Evolutionary conservation across 37 sponge, comb jelly and placozoan genomes (phyloP).

Genomic region (Spongia lamella): DNA sequence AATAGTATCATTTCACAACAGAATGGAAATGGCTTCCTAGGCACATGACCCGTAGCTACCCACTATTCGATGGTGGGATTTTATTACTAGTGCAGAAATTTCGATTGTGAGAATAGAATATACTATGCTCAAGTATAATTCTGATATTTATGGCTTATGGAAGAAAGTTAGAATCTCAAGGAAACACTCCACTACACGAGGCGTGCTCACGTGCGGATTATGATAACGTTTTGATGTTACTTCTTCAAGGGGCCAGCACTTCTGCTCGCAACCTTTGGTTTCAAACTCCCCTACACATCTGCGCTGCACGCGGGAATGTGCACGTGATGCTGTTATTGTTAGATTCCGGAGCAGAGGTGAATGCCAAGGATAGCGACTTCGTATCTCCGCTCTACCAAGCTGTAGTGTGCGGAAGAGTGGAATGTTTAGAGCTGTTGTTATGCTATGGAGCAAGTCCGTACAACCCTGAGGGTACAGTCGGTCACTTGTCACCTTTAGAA

Average conservation of each 20-base stretch:
- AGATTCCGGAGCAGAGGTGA: conserved; percentile 69
- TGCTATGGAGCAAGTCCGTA: conserved; percentile 62
- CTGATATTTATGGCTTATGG: too few relatives aligned
- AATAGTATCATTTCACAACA: too few relatives aligned
- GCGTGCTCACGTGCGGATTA: conserved; percentile 30
- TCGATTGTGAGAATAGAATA: too few relatives aligned
- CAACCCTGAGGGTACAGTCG: conserved; percentile 5
- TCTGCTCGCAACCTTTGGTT: conserved; percentile 37
- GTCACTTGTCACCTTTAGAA: conserved; percentile 35
- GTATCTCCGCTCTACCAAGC: conserved; percentile 77
- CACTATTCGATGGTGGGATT: too few relatives aligned
- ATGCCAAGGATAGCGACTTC: conserved; percentile 56
- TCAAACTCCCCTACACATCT: conserved; percentile 77
- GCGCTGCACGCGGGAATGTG: conserved; percentile 40
- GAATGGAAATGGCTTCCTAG: too few relatives aligned
- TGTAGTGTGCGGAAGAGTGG: conserved; percentile 57
- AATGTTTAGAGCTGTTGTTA: conserved; percentile 63
- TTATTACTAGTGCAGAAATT: too few relatives aligned
- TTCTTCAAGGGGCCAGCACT: conserved; percentile 34
- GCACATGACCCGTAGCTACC: too few relatives aligned
- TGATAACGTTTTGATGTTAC: conserved; percentile 53
- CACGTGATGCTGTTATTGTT: conserved; percentile 69
- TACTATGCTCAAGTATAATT: too few relatives aligned
- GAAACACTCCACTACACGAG: too few relatives aligned
- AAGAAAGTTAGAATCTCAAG: too few relatives aligned